Conservation (phyloP, 2,113 vertebrate species). For the Oncorhynchus masou region DNA sequence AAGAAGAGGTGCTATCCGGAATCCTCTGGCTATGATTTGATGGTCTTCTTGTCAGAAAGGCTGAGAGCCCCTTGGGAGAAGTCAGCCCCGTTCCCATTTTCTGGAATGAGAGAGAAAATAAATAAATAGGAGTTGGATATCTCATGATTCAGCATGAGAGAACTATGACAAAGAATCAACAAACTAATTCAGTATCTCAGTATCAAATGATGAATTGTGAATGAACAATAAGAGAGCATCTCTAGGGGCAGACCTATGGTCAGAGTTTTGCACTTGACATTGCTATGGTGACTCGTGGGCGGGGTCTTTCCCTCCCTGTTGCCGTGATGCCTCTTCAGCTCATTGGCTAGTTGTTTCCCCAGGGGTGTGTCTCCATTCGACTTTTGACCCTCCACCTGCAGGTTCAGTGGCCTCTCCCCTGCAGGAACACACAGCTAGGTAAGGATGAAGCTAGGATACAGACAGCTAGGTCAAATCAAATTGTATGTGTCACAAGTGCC, state of each 20-base stretch:
- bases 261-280: too few species aligned
- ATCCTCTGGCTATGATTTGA: conserved; percentile 88
- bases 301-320: conserved; percentile 69
- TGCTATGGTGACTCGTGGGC: conserved; percentile 9
- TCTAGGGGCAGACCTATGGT: too few species aligned
- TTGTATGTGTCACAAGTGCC: too few species aligned
- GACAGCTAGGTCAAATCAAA: too few species aligned
- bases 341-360: conserved; percentile 74
- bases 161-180: too few species aligned
- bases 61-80: conserved; percentile 81
- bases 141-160: too few species aligned
- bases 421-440: conserved; percentile 1
- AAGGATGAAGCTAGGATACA: neutral
- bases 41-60: conserved; percentile 81
- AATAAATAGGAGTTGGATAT: too few species aligned
- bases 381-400: conserved; percentile 73
- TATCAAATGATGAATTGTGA: too few species aligned
- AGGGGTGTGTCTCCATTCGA: conserved; percentile 47
- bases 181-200: too few species aligned
- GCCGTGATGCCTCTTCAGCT: conserved; percentile 78
- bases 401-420: conserved; percentile 83
- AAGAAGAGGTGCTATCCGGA: conserved; percentile 77
- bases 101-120: conserved; percentile 52
- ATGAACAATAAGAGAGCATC: too few species aligned
- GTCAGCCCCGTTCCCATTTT: conserved; percentile 69